Evolutionary conservation across 2,113 vertebrate species (phyloP).

Genomic region (Platichthys stellatus): DNA sequence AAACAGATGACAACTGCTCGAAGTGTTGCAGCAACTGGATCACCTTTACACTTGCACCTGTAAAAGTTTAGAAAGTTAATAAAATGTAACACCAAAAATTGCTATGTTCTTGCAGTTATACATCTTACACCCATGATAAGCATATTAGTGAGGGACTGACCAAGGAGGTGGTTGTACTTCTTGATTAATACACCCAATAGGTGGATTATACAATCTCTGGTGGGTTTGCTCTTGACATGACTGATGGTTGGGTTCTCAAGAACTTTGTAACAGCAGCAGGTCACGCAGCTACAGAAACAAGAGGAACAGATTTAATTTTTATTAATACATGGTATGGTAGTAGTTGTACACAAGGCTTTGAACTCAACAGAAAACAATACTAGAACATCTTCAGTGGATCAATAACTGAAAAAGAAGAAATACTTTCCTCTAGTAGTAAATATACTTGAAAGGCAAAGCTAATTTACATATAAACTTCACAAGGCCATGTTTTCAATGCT

Average conservation of each 20-base stretch:
- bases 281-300: constrained; percentile 86
- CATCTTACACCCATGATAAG: background rate
- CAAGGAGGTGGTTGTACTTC: constrained; percentile 90
- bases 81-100: too few species aligned
- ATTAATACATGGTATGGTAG: background rate
- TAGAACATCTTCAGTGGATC: background rate
- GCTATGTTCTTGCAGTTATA: background rate
- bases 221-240: constrained; percentile 87
- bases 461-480: too few species aligned
- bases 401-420: background rate
- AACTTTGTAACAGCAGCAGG: constrained; percentile 92
- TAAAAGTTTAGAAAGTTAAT: background rate
- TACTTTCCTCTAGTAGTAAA: too few species aligned
- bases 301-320: background rate
- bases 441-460: too few species aligned
- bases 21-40: constrained; percentile 95
- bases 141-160: constrained; percentile 77
- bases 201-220: constrained; percentile 86
- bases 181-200: constrained; percentile 88
- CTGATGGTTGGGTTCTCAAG: constrained; percentile 91
- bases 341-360: background rate
- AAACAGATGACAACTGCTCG: constrained; percentile 90
- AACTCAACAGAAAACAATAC: background rate
- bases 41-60: constrained; percentile 92
- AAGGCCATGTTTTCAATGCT: background rate